Conservation (phyloP, 2,113 vertebrate genomes). For the Caloenas nicobarica region DNA sequence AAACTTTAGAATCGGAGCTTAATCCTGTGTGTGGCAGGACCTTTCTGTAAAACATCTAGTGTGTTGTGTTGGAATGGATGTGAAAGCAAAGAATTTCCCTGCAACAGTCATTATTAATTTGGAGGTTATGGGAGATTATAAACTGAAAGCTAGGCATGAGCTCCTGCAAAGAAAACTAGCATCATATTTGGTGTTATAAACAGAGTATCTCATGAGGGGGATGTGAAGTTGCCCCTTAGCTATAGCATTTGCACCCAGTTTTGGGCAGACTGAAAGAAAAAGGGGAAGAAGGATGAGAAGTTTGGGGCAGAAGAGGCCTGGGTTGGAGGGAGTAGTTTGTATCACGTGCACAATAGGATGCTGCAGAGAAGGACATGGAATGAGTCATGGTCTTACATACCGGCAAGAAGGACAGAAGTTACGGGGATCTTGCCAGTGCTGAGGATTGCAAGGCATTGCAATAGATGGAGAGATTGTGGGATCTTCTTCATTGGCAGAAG, state of each 20-base stretch:
- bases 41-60: neutral
- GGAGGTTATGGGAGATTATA: neutral
- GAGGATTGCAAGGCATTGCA: neutral
- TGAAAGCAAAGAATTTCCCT: neutral
- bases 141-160: rapidly evolving
- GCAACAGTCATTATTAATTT: rapidly evolving
- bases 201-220: neutral
- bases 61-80: rapidly evolving
- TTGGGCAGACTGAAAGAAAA: neutral
- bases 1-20: neutral
- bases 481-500: neutral
- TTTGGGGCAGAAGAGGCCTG: neutral
- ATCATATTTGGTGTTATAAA: neutral
- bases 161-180: neutral
- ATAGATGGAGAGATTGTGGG: neutral
- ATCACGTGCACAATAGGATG: neutral
- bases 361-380: neutral
- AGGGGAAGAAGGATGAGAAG: neutral
- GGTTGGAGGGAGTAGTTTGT: neutral
- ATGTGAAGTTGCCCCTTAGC: neutral
- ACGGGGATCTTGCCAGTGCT: neutral
- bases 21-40: neutral
- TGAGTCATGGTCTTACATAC: neutral
- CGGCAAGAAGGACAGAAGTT: neutral
- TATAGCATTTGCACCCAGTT: neutral